phyloP scores from a whole-genome alignment of 2,888 invertebrate genomes.

The Maniola hyperantus region DNA sequence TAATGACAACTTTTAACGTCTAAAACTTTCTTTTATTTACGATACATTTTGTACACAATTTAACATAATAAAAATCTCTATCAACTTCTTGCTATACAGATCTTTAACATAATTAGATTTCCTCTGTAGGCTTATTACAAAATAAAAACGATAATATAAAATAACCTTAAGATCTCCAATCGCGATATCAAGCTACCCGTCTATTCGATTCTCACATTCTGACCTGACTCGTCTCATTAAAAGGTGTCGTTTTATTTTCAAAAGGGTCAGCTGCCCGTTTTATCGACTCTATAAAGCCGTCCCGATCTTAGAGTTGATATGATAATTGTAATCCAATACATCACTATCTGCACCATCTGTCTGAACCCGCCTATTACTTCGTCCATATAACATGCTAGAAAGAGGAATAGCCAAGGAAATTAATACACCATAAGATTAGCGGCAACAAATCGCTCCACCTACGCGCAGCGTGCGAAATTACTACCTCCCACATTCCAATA shows the following conservation, averaged over 20 bases:
- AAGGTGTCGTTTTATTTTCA: constrained; percentile 67
- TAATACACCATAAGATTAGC: constrained; percentile 46
- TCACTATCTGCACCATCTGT: constrained; percentile 60
- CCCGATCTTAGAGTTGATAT: constrained; percentile 68
- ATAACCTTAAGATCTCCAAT: constrained; percentile 58
- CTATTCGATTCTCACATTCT: constrained; percentile 62
- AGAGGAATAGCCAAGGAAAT: constrained; percentile 44
- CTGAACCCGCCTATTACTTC: constrained; percentile 50
- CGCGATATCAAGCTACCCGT: constrained; percentile 55
- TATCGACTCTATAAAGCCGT: constrained; percentile 67
- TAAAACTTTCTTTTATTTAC: neutral
- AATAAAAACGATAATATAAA: constrained; percentile 46
- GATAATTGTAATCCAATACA: constrained; percentile 76
- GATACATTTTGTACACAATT: neutral
- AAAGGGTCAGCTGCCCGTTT: constrained; percentile 66
- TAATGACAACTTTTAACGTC: neutral
- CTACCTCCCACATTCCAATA: constrained; percentile 37
- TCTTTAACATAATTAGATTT: constrained; percentile 33
- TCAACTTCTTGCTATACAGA: constrained; percentile 13
- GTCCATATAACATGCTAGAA: constrained; percentile 35
- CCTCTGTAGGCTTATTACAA: constrained; percentile 28
- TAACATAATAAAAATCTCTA: constrained; percentile 4
- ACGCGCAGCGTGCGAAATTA: constrained; percentile 47
- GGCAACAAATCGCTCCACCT: constrained; percentile 51
- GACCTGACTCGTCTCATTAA: constrained; percentile 66